A percentile compares a stretch with the other conserved stretches of the same genome.
Evolutionary conservation across 2,888 invertebrate genomes (phyloP).

Genomic region (Scaptomyza caliginosa): DNA sequence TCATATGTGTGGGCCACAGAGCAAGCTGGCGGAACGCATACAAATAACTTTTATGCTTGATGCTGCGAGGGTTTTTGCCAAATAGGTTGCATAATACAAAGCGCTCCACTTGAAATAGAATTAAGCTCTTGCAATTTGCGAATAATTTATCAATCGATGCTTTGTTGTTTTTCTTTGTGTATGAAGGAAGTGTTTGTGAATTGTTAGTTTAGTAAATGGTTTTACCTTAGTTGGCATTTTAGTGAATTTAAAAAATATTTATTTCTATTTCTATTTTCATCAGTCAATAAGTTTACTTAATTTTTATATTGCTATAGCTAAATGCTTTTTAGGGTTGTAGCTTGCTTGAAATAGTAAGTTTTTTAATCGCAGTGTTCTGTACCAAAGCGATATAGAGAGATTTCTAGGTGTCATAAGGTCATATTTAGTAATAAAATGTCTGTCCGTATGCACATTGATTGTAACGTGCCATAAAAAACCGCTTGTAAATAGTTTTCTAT

Average conservation of each 20-base stretch:
- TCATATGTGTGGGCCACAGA: conserved; percentile 1
- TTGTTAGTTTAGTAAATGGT: neutral
- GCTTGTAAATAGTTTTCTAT: conserved; percentile 22
- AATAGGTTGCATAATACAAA: conserved; percentile 34
- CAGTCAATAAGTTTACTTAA: no score
- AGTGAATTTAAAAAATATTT: neutral
- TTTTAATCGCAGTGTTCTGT: no score
- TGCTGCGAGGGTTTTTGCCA: conserved; percentile 31
- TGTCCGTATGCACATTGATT: no score
- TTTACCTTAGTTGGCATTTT: neutral
- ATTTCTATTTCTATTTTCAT: neutral
- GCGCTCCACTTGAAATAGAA: conserved; percentile 27
- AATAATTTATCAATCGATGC: conserved; percentile 31
- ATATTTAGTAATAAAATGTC: no score
- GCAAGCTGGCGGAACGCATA: neutral
- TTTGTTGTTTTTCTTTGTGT: neutral
- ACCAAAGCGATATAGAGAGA: no score
- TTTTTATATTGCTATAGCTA: no score
- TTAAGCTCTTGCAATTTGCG: conserved; percentile 26
- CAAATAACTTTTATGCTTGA: conserved; percentile 27
- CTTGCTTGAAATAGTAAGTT: no score
- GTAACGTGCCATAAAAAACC: neutral
- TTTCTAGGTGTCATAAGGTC: no score
- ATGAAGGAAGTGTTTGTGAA: neutral
- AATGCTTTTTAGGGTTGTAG: no score